phyloP scores from a whole-genome alignment of 1,140 invertebrate species.

The Drosophila subobscura region DNA sequence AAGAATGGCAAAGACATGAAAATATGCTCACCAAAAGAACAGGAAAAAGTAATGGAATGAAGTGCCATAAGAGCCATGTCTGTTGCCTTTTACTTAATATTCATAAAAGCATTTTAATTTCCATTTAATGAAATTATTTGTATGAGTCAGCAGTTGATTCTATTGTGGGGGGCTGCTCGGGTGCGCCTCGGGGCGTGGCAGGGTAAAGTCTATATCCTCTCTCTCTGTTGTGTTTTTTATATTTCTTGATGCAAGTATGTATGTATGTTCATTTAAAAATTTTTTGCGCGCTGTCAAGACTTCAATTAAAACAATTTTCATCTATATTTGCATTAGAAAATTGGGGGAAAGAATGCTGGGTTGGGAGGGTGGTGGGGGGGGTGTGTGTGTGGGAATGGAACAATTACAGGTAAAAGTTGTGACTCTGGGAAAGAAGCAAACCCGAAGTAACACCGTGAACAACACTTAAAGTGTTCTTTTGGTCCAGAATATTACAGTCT shows the following conservation, averaged over 20 bases:
- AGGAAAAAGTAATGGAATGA: neutral
- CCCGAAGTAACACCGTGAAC: too few relatives aligned
- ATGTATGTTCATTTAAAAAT: conserved; percentile 11
- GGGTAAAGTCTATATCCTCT: neutral
- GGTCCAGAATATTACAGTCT: too few relatives aligned
- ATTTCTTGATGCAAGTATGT: neutral
- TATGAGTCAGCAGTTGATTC: conserved; percentile 18
- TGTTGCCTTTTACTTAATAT: conserved; percentile 53
- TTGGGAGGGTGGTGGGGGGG: too few relatives aligned
- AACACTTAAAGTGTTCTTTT: too few relatives aligned
- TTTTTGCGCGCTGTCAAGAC: neutral
- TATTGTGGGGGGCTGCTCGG: neutral
- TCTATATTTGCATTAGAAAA: conserved; percentile 3
- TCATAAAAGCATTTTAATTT: conserved; percentile 78
- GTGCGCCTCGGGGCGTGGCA: neutral
- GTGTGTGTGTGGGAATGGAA: too few relatives aligned
- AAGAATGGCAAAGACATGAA: conserved; percentile 6
- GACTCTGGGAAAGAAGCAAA: too few relatives aligned
- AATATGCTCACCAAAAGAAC: neutral
- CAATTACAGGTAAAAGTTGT: too few relatives aligned
- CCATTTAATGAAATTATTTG: conserved; percentile 67
- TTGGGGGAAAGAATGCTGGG: neutral
- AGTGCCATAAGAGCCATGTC: conserved; percentile 24
- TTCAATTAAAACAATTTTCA: conserved; percentile 10
- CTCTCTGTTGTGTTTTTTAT: too few relatives aligned